These are phyloP conservation scores for Heliconius eleuchia DNA, from an alignment of 1,140 invertebrate species.

Conservation along the genomic window DNA sequence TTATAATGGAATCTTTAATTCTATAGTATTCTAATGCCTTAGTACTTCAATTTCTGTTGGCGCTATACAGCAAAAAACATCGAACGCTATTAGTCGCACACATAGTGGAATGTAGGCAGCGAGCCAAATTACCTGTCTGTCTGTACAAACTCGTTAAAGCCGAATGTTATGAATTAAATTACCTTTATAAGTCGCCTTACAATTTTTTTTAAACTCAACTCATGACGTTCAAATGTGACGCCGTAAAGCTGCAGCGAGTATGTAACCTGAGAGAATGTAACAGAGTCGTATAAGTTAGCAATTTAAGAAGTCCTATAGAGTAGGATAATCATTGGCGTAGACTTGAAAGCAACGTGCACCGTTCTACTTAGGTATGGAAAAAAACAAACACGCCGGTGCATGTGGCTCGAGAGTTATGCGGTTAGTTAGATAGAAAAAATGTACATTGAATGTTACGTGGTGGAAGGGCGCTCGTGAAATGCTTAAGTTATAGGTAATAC, in stretches of 20 bases:
- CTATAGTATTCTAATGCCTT: conserved; percentile 23
- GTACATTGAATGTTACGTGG: conserved; percentile 32
- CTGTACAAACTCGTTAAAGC: conserved; percentile 45
- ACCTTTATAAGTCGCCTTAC: conserved; percentile 36
- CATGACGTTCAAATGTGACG: neutral
- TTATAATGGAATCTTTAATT: neutral
- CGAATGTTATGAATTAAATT: conserved; percentile 54
- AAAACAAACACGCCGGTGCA: conserved; percentile 42
- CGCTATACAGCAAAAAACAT: conserved; percentile 52
- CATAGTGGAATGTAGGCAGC: conserved; percentile 63
- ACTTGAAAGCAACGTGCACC: conserved; percentile 37
- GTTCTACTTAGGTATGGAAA: conserved; percentile 36
- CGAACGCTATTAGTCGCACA: conserved; percentile 50
- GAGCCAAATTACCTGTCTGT: conserved; percentile 61
- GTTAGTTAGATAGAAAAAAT: conserved; percentile 57
- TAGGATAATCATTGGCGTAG: conserved; percentile 27
- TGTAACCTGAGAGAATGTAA: conserved; percentile 5
- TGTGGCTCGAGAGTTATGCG: conserved; percentile 51
- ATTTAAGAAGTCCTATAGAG: conserved; percentile 26
- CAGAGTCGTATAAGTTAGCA: conserved; percentile 15
- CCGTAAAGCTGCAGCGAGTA: neutral
- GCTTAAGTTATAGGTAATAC: neutral
- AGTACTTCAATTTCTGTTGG: conserved; percentile 60
- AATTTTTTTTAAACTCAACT: conserved; percentile 6
- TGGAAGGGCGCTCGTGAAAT: neutral